These are phyloP conservation scores for Brachionichthys hirsutus DNA, from an alignment of 2,113 vertebrate species.

Conservation along the genomic window DNA sequence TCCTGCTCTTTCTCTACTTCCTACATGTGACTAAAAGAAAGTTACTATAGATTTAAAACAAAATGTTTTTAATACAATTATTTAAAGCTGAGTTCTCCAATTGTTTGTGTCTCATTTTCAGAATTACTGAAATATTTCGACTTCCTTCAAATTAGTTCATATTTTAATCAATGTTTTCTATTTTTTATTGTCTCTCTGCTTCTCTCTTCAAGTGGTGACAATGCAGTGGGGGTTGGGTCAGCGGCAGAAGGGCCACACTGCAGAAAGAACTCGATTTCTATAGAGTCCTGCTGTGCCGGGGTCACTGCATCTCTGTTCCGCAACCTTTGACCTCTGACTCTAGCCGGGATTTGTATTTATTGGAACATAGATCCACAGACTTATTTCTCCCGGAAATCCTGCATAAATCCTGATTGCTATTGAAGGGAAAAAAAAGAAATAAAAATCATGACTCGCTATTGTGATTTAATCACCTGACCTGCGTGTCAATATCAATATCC, in stretches of 20 bases:
- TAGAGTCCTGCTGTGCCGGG: constrained; percentile 66
- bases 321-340: constrained; percentile 70
- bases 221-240: constrained; percentile 37
- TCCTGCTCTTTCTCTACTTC: background rate
- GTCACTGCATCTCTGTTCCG: constrained; percentile 68
- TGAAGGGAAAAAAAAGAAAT: constrained; percentile 1
- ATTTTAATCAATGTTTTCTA: background rate
- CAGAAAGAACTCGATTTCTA: constrained; percentile 71
- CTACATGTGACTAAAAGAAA: background rate
- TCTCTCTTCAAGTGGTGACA: constrained; percentile 17
- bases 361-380: constrained; percentile 48
- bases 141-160: background rate
- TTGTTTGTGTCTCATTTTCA: background rate
- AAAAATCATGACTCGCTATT: background rate
- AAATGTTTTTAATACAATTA: background rate
- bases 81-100: background rate
- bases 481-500: constrained; percentile 55
- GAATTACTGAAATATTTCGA: background rate
- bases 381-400: constrained; percentile 23
- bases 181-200: background rate
- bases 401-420: constrained; percentile 43
- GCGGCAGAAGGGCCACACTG: constrained; percentile 48
- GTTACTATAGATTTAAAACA: background rate
- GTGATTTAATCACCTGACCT: constrained; percentile 52
- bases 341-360: constrained; percentile 58